Conservation (phyloP, 2,113 vertebrate species). For the Caretta caretta region DNA sequence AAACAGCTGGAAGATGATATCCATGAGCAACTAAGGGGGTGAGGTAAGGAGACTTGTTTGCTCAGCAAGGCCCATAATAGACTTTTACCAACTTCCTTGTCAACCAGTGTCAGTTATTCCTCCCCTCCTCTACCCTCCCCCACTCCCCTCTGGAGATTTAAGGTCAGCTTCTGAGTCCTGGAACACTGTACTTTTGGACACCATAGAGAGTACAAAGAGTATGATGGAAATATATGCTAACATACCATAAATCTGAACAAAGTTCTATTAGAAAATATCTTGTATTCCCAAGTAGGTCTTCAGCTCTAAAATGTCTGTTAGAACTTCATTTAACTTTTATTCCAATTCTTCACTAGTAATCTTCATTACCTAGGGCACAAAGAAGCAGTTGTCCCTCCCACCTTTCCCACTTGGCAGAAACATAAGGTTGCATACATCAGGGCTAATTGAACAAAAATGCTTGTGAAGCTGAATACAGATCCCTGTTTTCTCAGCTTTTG, state of each 20-base stretch:
- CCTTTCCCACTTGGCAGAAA: not conserved
- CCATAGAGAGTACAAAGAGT: fast-evolving
- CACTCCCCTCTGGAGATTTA: not conserved
- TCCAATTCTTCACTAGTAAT: not conserved
- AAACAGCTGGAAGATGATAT: not conserved
- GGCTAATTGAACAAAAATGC: not conserved
- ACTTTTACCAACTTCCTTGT: not conserved
- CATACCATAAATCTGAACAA: not conserved
- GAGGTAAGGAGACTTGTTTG: not conserved
- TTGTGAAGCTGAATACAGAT: not conserved
- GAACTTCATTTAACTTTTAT: not conserved
- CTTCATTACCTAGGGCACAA: not conserved
- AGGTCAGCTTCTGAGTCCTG: not conserved
- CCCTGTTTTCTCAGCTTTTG: not conserved
- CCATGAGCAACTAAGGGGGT: not conserved
- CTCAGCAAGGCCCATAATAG: not conserved
- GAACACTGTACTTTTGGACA: not conserved
- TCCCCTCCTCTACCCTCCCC: not conserved
- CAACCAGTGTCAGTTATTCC: not conserved
- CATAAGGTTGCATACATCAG: not conserved
- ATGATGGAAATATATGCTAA: not conserved
- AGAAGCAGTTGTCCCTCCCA: not conserved
- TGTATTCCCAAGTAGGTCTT: not conserved
- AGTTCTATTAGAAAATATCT: not conserved
- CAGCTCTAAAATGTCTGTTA: not conserved